Base-by-base conservation (phyloP, 1,140 invertebrate genomes). In the Calephelis nemesis region DNA sequence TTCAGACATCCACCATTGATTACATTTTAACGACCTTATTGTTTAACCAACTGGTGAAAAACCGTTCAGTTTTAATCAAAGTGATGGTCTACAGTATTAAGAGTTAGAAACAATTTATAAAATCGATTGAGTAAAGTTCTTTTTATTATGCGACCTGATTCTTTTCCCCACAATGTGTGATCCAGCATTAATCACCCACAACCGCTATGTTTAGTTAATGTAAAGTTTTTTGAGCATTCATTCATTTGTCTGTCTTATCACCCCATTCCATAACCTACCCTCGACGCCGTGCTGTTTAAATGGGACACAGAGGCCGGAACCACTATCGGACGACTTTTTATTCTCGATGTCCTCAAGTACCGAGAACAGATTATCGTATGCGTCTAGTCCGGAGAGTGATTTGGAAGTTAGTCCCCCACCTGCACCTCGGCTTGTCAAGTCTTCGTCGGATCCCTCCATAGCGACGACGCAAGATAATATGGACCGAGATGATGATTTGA, bases 321-420 rank as follows among this genome's bases (percentile, higher is more conserved):
- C 96, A 91, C 93, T 97, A 90, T 96, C 96, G 79, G 96, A 97
- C 93, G 98, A 99, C 94, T 98, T 99, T 95, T 95, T 99, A 83
- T 99, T 99, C 94, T 98, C 98, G 81, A 98, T 99, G 97, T 97
- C 97, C 74, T 97, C 97, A 91, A 90, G 93, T 68, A 92, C 87
- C 30, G 92, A 92, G 81, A 93, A 93, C 77, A 96, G 98, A 82
- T 93, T 98, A 73, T 98, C 98, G 83, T 99, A 98, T 93, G 98
- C 97, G 73, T 98, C 97, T 79, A 98, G 97, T 83, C 97, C 97
- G 74, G 98, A 99, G 93, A 98, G 96, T 86, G 98, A 99, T 92
- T 93, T 97, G 84, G 97, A 98, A 92, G 93, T 97, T 78, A 96
- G 96, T 84, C 95, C 96, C 70, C 95, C 94, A 78, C 95, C 95